phyloP scores from a whole-genome alignment of 2,113 vertebrate species.

The Lethenteron reissneri region DNA sequence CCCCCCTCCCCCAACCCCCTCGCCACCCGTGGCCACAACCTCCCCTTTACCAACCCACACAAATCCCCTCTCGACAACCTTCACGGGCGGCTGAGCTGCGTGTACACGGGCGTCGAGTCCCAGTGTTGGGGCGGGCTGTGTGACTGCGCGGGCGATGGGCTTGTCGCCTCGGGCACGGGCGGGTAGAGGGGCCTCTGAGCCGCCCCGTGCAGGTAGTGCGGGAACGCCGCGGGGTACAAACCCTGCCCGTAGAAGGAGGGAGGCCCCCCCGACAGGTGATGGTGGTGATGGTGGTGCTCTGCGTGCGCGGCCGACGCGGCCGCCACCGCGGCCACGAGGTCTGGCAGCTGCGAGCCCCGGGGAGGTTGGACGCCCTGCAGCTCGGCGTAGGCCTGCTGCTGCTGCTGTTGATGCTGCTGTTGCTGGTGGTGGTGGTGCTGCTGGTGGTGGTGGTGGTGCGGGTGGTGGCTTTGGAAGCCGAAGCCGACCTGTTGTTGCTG shows the following conservation, averaged over 20 bases:
- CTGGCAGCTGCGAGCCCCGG: not conserved
- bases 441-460: not conserved
- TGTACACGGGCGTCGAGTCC: not conserved
- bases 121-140: not conserved
- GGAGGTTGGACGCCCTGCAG: not conserved
- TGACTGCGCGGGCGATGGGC: not conserved
- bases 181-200: conserved; percentile 2
- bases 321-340: not conserved
- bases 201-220: not conserved
- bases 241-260: conserved; percentile 4
- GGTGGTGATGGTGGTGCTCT: not conserved
- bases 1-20: too few relatives aligned
- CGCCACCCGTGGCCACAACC: too few relatives aligned
- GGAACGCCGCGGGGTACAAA: conserved; percentile 5
- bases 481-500: not conserved
- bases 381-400: not conserved
- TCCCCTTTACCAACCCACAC: too few relatives aligned
- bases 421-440: conserved; percentile 1
- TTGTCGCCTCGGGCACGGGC: not conserved
- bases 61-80: too few relatives aligned
- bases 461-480: conserved; percentile 4
- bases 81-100: conserved; percentile 5
- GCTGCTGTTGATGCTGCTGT: not conserved
- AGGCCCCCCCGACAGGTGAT: not conserved
- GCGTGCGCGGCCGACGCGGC: not conserved